Base-by-base conservation (phyloP, 1,140 invertebrate genomes). In the Pissodes strobi region DNA sequence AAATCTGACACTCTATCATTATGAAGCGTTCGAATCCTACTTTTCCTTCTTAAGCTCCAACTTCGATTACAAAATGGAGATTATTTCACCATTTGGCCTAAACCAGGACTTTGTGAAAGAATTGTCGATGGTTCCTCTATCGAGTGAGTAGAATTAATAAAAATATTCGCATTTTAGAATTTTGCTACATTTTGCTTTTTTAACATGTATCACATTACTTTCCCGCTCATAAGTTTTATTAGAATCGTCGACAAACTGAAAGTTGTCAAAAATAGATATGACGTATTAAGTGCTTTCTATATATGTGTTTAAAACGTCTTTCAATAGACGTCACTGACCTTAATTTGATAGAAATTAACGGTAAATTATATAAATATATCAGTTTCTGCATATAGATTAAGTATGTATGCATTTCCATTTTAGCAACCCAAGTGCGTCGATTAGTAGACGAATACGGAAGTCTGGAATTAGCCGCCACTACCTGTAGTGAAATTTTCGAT, bases 1-100 rank as follows among this genome's bases (percentile, higher is more conserved):
- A 80, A 90, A 89, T 30, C 66, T 94, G 0, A 89, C 90, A 17
- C 76, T 89, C 1, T 82, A 86, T 68, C 87, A 94, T 71, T 93
- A 87, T 78, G 69, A 85, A 49, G 79, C 83, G n/a, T 81, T 90
- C 73, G 82, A 86, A 72, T 83, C 84, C 38, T 72, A 82, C 19
- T 88, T 92, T 72, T 69, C 79, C 25, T 80, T 84, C 63, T 79
- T 87, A 3, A 82, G 78, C 52, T 77, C 80, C 27, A 83, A 83
- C 69, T 88, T 90, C 74, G 72, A 84, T 66, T 79, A 85, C 69
- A 83, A 83, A 74, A 77, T 92, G 21, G 91, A 94, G 80, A 80
- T 93, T 45, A 71, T 92, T 10, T 86, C 90, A 22, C 90, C 92
- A 18, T 80, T 82, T 9, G 76, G 86, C 39, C 90, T 90, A 77